Evolutionary conservation across 2,797 vertebrate genomes (phyloP), one percentile per base, ranked within the genome.

Genomic region (Periophthalmus magnuspinnatus): DNA sequence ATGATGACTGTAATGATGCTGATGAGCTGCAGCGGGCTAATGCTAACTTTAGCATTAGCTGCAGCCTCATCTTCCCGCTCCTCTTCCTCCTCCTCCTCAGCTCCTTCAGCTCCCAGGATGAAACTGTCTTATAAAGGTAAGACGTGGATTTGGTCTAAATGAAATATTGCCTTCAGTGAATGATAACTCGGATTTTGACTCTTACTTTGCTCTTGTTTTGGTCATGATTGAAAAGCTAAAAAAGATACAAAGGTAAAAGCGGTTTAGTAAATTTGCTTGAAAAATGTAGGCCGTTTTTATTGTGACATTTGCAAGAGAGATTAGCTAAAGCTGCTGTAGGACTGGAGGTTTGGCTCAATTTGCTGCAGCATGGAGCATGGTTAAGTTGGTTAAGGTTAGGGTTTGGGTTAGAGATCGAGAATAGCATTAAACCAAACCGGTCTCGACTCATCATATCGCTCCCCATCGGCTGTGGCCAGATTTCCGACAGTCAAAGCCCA

Each of bases 61-160:
- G 77, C 88, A 1, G 74, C 86, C 41, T 58, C 86, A 65, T 74
- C 84, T 10, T 2, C 70, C 8, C 71, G 86, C 2, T 71, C 81
- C 0, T 73, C 80, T 2, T 69, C 84, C 0, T 79, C 85, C 2
- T 81, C 85, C 0, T 68, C 83, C 0, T 75, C 89, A 13, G 13
- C 61, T 14, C 85, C 92, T n/a, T 93, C 93, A 54, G 59, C 59
- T 14, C 93, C 94, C 0, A 91, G 94, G 36, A 93, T 94, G 93
- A 94, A 94, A 86, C 90, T 94, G 67, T 92, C 91, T 3, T 93
- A 93, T 74, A 93, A 94, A 93, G 94, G 94, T 94, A 83, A 83
- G 84, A 63, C 52, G 10, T 33, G 52, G 61, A 5, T 41, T 13
- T 57, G 5, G 22, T 36, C 2, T 19, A 19, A 24, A 47, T 7